Evolutionary conservation across 2,113 vertebrate species (phyloP).

Genomic region (Delphinus delphis): DNA sequence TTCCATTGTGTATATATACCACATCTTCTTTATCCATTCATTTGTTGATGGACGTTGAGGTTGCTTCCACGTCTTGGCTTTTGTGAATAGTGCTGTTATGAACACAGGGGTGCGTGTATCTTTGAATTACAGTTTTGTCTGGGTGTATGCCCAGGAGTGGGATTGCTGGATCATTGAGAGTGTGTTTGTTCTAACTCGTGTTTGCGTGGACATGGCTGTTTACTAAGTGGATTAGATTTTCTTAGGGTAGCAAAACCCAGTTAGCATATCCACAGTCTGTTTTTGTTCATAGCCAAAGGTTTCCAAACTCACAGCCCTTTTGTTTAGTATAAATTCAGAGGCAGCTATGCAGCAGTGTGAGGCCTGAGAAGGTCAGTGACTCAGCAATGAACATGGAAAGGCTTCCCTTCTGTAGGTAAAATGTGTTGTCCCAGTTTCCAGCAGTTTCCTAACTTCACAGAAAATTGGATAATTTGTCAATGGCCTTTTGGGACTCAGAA

Average conservation of each 20-base stretch:
- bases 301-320: background rate
- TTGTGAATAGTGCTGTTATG: background rate
- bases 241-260: background rate
- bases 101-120: background rate
- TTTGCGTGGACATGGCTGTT: background rate
- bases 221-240: background rate
- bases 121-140: background rate
- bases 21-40: background rate
- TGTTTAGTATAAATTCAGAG: background rate
- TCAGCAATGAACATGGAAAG: background rate
- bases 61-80: background rate
- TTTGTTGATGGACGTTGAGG: background rate
- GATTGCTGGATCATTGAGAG: background rate
- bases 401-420: background rate
- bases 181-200: accelerated
- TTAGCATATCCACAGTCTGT: background rate
- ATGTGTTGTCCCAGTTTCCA: background rate
- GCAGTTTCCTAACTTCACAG: background rate
- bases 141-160: background rate
- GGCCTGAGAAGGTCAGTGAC: background rate
- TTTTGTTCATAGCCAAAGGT: background rate
- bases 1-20: background rate
- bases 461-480: background rate
- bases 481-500: slow-evolving; percentile 13
- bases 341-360: background rate